Conservation (phyloP, 2,888 invertebrate genomes). For the Orthosia incerta region DNA sequence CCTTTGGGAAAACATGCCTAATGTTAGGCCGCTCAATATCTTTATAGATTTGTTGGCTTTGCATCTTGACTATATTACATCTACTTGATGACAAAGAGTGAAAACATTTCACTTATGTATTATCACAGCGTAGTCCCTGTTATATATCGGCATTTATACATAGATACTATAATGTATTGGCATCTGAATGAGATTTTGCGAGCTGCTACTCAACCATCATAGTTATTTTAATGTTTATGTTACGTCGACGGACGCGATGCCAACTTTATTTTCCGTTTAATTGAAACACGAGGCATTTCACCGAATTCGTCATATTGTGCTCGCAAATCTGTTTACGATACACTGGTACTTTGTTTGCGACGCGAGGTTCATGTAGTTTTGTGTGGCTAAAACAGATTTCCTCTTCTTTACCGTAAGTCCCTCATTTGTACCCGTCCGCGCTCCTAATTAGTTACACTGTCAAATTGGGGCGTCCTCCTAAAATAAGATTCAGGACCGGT, state of each 20-base stretch:
- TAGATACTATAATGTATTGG: slow-evolving; percentile 71
- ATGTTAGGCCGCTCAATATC: neutral
- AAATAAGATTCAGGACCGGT: slow-evolving; percentile 27
- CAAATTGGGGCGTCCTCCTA: slow-evolving; percentile 27
- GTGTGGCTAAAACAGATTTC: slow-evolving; percentile 45
- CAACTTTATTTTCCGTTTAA: slow-evolving; percentile 85
- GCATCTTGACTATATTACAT: slow-evolving; percentile 16
- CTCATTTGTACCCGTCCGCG: slow-evolving; percentile 54
- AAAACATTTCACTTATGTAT: slow-evolving; percentile 42
- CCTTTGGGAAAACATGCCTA: neutral
- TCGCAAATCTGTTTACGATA: slow-evolving; percentile 78
- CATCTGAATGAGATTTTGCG: slow-evolving; percentile 79
- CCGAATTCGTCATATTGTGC: slow-evolving; percentile 81
- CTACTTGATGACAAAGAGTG: slow-evolving; percentile 37
- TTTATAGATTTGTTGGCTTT: slow-evolving; percentile 6
- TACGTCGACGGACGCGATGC: slow-evolving; percentile 81
- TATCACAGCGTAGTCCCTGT: slow-evolving; percentile 38
- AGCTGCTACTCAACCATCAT: slow-evolving; percentile 78
- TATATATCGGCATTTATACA: slow-evolving; percentile 33
- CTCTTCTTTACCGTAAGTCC: slow-evolving; percentile 46
- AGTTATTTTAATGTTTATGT: slow-evolving; percentile 84
- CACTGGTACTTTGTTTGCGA: slow-evolving; percentile 73
- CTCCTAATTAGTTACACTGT: slow-evolving; percentile 50
- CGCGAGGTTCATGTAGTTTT: slow-evolving; percentile 64
- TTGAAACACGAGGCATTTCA: slow-evolving; percentile 84